Base-by-base conservation (phyloP, 2,113 vertebrate species). In the Siniperca knerii region DNA sequence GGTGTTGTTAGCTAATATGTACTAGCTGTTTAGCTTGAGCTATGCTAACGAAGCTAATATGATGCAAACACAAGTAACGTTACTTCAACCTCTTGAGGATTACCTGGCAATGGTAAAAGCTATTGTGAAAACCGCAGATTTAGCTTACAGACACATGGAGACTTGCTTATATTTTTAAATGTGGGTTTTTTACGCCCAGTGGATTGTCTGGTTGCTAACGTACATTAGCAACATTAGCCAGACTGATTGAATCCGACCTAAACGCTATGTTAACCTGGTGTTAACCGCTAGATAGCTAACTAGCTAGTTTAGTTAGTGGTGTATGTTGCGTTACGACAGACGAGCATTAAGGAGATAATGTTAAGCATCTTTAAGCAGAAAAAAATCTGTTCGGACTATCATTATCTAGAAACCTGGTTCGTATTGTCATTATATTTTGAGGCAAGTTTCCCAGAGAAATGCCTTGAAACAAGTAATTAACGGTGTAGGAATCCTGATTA, bases 1-100 rank as follows among this genome's bases (percentile, higher is more conserved):
- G 37, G 5, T 89, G 89, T 82, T 90, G 52, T 79, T 87, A 83
- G 87, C 88, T 48, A 16, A 15, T 15, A 16, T 6, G 6, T 44
- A 57, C 84, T 84, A 67, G 58, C 64, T 67, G n/a, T 54, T 0
- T 79, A 57, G 79, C 86, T 55, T 46, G 29, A 69, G 67, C 62
- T 69, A 10, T 57, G 84, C 75, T 86, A 88, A 75, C 62, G 1
- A n/a, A 79, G 70, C 64, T 81, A 86, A 79, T 69, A 50, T 77
- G 82, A 83, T 89, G 81, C 55, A 82, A 79, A 78, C 29, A 75
- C 18, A 40, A 75, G 33, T 40, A 78, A 81, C 54, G 12, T n/a
- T 2, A 52, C 13, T 20, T 18, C 29, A 44, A 66, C 52, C 10
- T 13, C 8, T 67, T 20, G 37, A 15, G 5, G 13, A 11, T 21